phyloP scores from a whole-genome alignment of 2,113 vertebrate species.

The Serinus canaria region DNA sequence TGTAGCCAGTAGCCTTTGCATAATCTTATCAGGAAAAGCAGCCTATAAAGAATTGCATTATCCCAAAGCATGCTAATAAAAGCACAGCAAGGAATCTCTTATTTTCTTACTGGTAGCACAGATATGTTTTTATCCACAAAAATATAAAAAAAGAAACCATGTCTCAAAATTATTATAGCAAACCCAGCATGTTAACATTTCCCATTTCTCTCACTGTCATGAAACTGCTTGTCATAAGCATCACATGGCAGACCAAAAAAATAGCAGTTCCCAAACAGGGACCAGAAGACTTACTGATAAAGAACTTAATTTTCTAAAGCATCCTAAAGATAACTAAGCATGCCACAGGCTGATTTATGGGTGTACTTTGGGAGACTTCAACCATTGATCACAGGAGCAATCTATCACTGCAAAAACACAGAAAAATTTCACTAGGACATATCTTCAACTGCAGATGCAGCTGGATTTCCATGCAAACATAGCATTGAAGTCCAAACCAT shows the following conservation, averaged over 20 bases:
- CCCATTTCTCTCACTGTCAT: not conserved
- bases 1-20: not conserved
- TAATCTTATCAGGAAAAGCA: constrained; percentile 24
- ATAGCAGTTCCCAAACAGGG: not conserved
- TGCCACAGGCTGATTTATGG: not conserved
- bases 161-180: not conserved
- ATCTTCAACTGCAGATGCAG: not conserved
- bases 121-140: not conserved
- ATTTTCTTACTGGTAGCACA: not conserved
- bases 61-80: not conserved
- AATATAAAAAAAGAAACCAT: not conserved
- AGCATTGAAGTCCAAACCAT: not conserved
- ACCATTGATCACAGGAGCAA: not conserved
- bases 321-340: not conserved
- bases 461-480: not conserved
- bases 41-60: not conserved
- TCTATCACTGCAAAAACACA: not conserved
- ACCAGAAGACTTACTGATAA: not conserved
- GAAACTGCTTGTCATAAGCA: not conserved
- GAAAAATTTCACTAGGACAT: not conserved
- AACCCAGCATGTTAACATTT: not conserved
- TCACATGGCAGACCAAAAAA: not conserved
- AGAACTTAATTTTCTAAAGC: not conserved
- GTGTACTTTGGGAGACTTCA: not conserved
- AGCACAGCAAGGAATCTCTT: not conserved